A percentile compares a stretch with the other conserved stretches of the same genome.
These are phyloP conservation scores for Amia ocellicauda DNA, from an alignment of 2,113 vertebrate genomes.

Conservation along the genomic window DNA sequence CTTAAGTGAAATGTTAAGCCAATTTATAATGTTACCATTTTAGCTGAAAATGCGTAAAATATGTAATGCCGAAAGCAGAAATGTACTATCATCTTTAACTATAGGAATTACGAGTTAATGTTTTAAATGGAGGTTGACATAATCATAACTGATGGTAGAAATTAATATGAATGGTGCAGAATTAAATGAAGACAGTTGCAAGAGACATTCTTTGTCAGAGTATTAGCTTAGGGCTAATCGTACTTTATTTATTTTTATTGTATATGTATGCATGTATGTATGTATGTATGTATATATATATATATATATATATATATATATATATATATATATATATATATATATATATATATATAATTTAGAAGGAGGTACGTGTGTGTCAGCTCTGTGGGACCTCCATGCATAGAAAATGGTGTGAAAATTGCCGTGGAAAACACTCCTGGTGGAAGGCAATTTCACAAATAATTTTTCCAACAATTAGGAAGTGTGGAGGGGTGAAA, in stretches of 20 bases:
- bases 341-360: constrained; percentile 5
- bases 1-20: not conserved
- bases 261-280: not conserved
- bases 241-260: not conserved
- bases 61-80: not conserved
- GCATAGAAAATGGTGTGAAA: constrained; percentile 61
- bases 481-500: constrained; percentile 91
- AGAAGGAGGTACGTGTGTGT: constrained; percentile 47
- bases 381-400: constrained; percentile 61
- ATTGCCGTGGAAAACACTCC: constrained; percentile 73
- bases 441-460: constrained; percentile 90
- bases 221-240: not conserved
- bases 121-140: constrained; percentile 10
- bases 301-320: not conserved
- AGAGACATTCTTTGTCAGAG: not conserved
- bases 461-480: constrained; percentile 95
- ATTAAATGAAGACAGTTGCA: not conserved
- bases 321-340: not conserved
- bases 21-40: not conserved
- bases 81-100: constrained; percentile 5
- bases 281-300: not conserved
- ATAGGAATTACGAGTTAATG: not conserved
- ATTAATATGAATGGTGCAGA: not conserved
- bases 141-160: constrained; percentile 9
- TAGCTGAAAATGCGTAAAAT: constrained; percentile 1